These are phyloP conservation scores for Zeus faber DNA, from an alignment of 2,113 vertebrate species.

Conservation along the genomic window DNA sequence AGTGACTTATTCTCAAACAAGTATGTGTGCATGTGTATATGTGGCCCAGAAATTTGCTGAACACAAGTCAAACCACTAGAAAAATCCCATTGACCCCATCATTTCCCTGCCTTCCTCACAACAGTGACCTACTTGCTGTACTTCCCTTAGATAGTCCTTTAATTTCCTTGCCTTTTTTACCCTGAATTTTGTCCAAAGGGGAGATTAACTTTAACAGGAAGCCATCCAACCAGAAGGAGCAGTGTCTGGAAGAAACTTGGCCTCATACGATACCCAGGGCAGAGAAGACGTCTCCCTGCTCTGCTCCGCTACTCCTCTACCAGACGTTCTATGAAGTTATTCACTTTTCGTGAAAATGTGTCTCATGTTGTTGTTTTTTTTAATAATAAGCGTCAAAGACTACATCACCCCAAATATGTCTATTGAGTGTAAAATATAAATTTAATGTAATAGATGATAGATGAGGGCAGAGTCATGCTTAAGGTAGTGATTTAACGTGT, in stretches of 20 bases:
- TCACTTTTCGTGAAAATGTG: too few species aligned
- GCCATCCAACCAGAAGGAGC: slow-evolving; percentile 56
- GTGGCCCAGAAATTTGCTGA: too few species aligned
- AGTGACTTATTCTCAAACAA: too few species aligned
- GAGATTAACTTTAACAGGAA: slow-evolving; percentile 31
- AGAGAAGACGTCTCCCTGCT: slow-evolving; percentile 22
- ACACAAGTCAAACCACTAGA: not conserved
- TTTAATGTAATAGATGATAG: too few species aligned
- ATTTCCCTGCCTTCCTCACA: slow-evolving; percentile 27
- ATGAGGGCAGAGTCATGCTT: not conserved
- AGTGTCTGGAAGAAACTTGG: slow-evolving; percentile 47
- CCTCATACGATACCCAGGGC: slow-evolving; percentile 33
- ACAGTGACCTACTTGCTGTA: slow-evolving; percentile 51
- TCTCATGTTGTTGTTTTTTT: too few species aligned
- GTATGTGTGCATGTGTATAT: too few species aligned
- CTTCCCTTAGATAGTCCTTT: slow-evolving; percentile 30
- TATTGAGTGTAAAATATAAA: too few species aligned
- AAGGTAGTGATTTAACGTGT: slow-evolving; percentile 8
- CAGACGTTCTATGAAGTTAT: slow-evolving; percentile 5
- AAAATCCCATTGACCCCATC: not conserved
- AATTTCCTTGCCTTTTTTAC: slow-evolving; percentile 37
- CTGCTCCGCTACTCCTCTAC: slow-evolving; percentile 6
- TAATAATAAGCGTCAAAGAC: too few species aligned
- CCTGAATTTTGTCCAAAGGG: slow-evolving; percentile 46
- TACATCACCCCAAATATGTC: too few species aligned